Evolutionary conservation across 1,140 invertebrate species (phyloP), one percentile per base, ranked within the genome.

Genomic region (Brachionus calyciflorus): DNA sequence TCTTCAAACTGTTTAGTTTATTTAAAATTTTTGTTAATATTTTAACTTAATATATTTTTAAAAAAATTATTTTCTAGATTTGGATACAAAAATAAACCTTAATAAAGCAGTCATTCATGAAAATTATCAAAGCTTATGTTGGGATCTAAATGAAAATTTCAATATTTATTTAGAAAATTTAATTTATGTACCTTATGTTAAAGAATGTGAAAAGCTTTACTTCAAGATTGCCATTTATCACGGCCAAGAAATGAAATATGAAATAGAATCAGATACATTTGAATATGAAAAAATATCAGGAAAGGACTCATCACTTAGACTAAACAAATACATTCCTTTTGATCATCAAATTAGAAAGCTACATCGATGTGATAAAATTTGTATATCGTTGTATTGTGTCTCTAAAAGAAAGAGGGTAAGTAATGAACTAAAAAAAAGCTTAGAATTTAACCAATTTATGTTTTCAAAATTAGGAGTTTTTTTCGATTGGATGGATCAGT

Each of bases 401-500:
- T 37, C 69, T 3, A 76, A 40, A 10, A 17, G 41, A 6, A 76
- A 55, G 55, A 24, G 55, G 17, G 55, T 60, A 60, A 6, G 19
- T 14, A 14, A 24, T 55, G 5, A 19, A 17, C 37, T 60, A n/a
- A 37, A 60, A 2, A 60, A 37, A 37, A 40, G 37, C 19, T 9
- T 19, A 60, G 1, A 14, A 37, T 40, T 65, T 28, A 19, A 0
- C 6, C 28, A 46, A 14, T 46, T 28, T 40, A 84, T n/a, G n/a
- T n/a, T n/a, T n/a, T n/a, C n/a, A n/a, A n/a, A n/a, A n/a, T n/a
- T n/a, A 88, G 81, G 89, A 89, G 79, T 89, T 90, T 78, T 92
- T 91, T 85, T 91, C 92, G 2, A 84, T 97, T 68, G 93, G 91
- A 21, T 98, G 93, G 93, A 92, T 92, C 0, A 97, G 96, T 82